phyloP scores from a whole-genome alignment of 2,888 invertebrate genomes.

The Julus scandinavius region DNA sequence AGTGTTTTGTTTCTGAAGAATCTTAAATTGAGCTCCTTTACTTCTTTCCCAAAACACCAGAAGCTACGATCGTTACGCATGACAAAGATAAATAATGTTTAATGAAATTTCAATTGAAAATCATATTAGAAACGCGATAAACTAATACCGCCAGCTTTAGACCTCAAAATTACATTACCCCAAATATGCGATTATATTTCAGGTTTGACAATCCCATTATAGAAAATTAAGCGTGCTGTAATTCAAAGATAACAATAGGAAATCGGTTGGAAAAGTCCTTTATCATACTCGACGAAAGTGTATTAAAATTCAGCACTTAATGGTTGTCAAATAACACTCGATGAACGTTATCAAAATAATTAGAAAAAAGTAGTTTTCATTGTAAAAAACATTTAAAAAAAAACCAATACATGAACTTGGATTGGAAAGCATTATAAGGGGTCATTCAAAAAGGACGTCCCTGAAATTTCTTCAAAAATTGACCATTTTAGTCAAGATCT shows the following conservation, averaged over 20 bases:
- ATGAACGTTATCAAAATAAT: not conserved
- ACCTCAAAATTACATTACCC: not conserved
- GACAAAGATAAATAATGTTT: not conserved
- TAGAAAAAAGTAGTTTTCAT: no score
- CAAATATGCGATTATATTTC: not conserved
- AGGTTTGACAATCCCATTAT: constrained; percentile 33
- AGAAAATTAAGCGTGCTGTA: constrained; percentile 23
- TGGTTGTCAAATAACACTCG: not conserved
- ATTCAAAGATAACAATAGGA: constrained; percentile 27
- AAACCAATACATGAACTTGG: no score
- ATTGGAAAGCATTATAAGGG: no score
- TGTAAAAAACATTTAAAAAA: no score
- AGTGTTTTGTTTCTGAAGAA: not conserved
- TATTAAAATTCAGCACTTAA: not conserved
- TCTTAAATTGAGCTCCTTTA: not conserved
- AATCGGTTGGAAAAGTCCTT: not conserved
- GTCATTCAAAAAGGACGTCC: no score
- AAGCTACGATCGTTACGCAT: not conserved
- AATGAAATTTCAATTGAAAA: constrained; percentile 27
- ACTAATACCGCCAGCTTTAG: not conserved
- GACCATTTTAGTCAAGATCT: no score
- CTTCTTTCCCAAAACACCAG: not conserved
- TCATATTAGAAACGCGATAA: not conserved
- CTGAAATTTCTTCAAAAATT: no score
- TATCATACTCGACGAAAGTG: not conserved